Evolutionary conservation across 1,140 invertebrate genomes (phyloP).

Genomic region (Pinna nobilis): DNA sequence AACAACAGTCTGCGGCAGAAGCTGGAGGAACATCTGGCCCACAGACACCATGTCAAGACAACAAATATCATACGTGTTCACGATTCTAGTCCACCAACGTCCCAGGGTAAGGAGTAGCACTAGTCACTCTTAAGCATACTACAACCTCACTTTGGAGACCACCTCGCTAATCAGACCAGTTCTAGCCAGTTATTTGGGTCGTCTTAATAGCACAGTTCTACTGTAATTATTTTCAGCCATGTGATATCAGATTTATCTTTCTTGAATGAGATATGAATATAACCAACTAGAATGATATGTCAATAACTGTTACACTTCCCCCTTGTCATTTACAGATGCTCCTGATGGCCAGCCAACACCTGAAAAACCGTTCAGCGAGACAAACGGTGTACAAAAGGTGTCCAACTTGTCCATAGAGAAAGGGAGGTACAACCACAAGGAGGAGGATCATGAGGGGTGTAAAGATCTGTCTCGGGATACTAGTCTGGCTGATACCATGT

Average conservation of each 20-base stretch:
- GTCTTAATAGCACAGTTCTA: too few relatives aligned
- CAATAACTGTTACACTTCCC: not conserved
- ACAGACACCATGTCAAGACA: slow-evolving; percentile 15
- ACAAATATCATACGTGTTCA: slow-evolving; percentile 9
- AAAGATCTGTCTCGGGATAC: slow-evolving; percentile 25
- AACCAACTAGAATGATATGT: too few relatives aligned
- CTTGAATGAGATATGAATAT: too few relatives aligned
- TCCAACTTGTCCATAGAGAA: too few relatives aligned
- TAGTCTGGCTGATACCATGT: slow-evolving; percentile 24
- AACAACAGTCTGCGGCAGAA: slow-evolving; percentile 72
- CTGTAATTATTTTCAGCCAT: too few relatives aligned
- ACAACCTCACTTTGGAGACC: not conserved
- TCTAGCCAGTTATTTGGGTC: too few relatives aligned
- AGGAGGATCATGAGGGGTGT: slow-evolving; percentile 7
- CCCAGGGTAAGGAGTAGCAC: slow-evolving; percentile 4
- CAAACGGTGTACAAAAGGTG: not conserved
- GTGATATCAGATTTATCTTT: too few relatives aligned
- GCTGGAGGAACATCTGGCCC: slow-evolving; percentile 60
- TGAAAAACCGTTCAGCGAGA: slow-evolving; percentile 22
- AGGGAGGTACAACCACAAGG: not conserved
- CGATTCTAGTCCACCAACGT: not conserved
- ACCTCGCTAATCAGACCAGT: not conserved
- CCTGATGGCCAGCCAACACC: slow-evolving; percentile 53
- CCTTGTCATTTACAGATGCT: slow-evolving; percentile 44
- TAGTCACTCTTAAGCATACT: not conserved